phyloP scores from a whole-genome alignment of 2,888 invertebrate genomes.

The Dasypogon diadema region DNA sequence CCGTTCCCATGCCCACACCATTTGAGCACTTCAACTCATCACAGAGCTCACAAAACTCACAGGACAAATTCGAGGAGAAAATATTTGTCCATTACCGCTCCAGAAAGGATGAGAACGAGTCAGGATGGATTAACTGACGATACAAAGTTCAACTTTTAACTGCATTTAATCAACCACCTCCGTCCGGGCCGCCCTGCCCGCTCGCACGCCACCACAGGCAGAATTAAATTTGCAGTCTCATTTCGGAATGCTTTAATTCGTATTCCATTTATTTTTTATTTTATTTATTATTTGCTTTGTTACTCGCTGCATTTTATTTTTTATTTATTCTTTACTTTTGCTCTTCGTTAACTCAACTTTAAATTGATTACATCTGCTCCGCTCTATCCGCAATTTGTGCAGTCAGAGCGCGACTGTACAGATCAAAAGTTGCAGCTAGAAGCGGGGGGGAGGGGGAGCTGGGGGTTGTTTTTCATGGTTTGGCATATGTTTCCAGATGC shows the following conservation, averaged over 20 bases:
- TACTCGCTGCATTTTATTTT: background rate
- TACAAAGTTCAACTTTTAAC: slow-evolving; percentile 9
- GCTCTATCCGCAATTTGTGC: slow-evolving; percentile 16
- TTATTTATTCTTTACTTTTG: slow-evolving; percentile 20
- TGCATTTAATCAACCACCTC: slow-evolving; percentile 18
- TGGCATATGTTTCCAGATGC: slow-evolving; percentile 6
- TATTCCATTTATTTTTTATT: slow-evolving; percentile 27
- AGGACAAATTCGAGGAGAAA: slow-evolving; percentile 38
- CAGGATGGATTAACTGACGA: background rate
- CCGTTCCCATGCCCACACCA: background rate
- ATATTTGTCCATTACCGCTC: slow-evolving; percentile 30
- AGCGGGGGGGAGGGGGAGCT: background rate
- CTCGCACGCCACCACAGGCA: background rate
- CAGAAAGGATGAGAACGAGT: background rate
- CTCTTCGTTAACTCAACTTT: slow-evolving; percentile 43
- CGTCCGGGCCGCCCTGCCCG: background rate
- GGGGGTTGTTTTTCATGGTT: slow-evolving; percentile 21
- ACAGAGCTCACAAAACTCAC: background rate
- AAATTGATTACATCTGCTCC: slow-evolving; percentile 36
- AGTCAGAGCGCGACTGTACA: slow-evolving; percentile 1
- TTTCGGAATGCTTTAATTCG: slow-evolving; percentile 35
- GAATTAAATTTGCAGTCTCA: background rate
- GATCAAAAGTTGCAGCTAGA: slow-evolving; percentile 40
- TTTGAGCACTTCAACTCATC: background rate
- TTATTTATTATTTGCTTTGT: slow-evolving; percentile 41